Evolutionary conservation across 2,113 vertebrate genomes (phyloP), one percentile per base, ranked within the genome.

Genomic region (Bombycilla garrulus): DNA sequence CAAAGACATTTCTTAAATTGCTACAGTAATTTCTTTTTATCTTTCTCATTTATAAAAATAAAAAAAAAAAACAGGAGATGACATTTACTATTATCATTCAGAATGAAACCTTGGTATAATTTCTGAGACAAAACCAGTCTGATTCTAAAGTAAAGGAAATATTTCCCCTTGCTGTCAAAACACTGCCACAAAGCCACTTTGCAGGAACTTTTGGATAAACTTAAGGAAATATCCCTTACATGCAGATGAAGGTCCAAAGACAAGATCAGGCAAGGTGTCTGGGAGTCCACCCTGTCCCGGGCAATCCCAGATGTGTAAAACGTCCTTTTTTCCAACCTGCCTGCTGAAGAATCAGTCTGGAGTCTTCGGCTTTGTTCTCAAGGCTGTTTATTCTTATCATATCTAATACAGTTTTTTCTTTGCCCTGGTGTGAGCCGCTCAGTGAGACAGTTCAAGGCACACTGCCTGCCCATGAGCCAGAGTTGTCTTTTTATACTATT

Each of bases 231-330:
- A 53, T 22, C n/a, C 48, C 7, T 66, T 81, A 51, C 42, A 44
- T 36, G 40, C 11, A 76, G 38, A 72, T 3, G 3, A 86, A 77
- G 33, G 6, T 42, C 88, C 15, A 65, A 81, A 80, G 20, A 72
- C 64, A 81, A 81, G 31, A 71, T 48, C 2, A 0, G 0, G 5
- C 1, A 0, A 86, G 24, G n/a, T n/a, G n/a, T n/a, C n/a, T n/a
- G n/a, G n/a, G n/a, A n/a, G n/a, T n/a, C n/a, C n/a, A n/a, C n/a
- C n/a, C n/a, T n/a, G n/a, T n/a, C n/a, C n/a, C n/a, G n/a, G n/a
- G n/a, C n/a, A n/a, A n/a, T n/a, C n/a, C n/a, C n/a, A n/a, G n/a
- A n/a, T n/a, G n/a, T n/a, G n/a, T n/a, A n/a, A n/a, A n/a, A n/a
- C n/a, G n/a, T n/a, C n/a, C n/a, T n/a, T n/a, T n/a, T n/a, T n/a